Percentiles rank a stretch among this genome's conserved stretches.
Evolutionary conservation across 2,797 vertebrate genomes (phyloP).

Genomic region (Coregonus ussuriensis): DNA sequence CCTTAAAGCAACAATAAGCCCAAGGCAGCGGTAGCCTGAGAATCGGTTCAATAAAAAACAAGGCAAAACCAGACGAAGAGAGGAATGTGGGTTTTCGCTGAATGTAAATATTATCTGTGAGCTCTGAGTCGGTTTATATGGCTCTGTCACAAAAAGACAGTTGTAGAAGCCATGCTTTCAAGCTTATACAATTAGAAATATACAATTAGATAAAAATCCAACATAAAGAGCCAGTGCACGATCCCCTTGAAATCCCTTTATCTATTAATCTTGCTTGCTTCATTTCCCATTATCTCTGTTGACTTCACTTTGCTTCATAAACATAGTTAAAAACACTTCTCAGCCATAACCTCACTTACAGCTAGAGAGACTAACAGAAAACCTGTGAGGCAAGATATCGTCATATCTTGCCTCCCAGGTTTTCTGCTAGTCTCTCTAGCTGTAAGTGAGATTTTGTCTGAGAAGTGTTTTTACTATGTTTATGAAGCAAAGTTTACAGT

Average conservation of each 20-base stretch:
- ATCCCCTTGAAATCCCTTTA: too few species aligned
- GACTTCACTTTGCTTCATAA: neutral
- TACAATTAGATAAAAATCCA: constrained; percentile 3
- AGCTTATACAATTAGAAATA: neutral
- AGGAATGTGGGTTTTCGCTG: neutral
- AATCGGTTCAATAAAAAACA: neutral
- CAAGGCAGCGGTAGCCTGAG: neutral
- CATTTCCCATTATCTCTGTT: neutral
- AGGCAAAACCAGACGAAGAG: neutral
- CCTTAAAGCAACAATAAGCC: constrained; percentile 1
- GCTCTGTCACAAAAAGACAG: neutral
- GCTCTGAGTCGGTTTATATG: neutral
- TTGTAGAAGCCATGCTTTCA: neutral
- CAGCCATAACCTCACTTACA: neutral
- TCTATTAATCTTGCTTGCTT: neutral
- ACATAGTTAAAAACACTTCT: neutral
- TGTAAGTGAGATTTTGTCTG: neutral
- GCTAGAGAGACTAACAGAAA: neutral
- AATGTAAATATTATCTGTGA: too few species aligned
- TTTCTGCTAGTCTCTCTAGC: neutral
- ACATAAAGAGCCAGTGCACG: too few species aligned
- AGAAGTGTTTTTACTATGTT: neutral
- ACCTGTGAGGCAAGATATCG: neutral
- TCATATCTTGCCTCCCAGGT: neutral
- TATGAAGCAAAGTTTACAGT: neutral